Base-by-base conservation (phyloP, 1,140 invertebrate species). In the Papilio dardanus region DNA sequence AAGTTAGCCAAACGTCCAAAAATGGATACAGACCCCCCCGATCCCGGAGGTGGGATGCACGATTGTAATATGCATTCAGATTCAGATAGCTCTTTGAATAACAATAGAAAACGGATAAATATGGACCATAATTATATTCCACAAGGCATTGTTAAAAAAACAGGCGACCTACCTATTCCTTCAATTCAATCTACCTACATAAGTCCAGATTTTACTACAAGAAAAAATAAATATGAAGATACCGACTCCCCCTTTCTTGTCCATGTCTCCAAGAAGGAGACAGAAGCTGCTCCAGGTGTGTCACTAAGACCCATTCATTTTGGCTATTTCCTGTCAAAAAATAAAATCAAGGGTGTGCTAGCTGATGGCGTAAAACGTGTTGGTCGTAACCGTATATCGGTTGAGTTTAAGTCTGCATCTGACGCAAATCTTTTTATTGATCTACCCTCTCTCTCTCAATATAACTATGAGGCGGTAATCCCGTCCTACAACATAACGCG, bases 381-480 rank as follows among this genome's bases (percentile, higher is more conserved):
- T 24, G 50, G 50, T 12, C 50, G 46, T 8, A 54, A 54, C 2
- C 46, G 46, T 10, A 54, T 54, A 1, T 54, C 46, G 7, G 46
- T 54, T 7, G 19, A 42, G 10, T 42, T 42, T 42, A 42, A 42
- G 40, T 42, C 40, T 16, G 40, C 40, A 42, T 42, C 12, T 3
- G 40, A 16, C 16, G 40, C 46, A 1, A 54, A 54, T 14, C 1
- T 0, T 66, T 66, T 66, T 66, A 1, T 66, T 2, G n/a, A 33
- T 5, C 62, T 66, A 66, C 30, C 62, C 30, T 33, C 62, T 1
- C 62, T 66, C 33, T 16, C 16, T 0, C 28, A 66, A 66, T 66
- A 66, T 19, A 66, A 66, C 33, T 66, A 66, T 66, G 62, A 66
- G 62, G 62, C 62, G n/a, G 4, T 66, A 66, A 66, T 66, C 31